Percentiles rank a stretch among this genome's conserved stretches.
Conservation (phyloP, 2,888 invertebrate species). For the Oxytorus armatus region DNA sequence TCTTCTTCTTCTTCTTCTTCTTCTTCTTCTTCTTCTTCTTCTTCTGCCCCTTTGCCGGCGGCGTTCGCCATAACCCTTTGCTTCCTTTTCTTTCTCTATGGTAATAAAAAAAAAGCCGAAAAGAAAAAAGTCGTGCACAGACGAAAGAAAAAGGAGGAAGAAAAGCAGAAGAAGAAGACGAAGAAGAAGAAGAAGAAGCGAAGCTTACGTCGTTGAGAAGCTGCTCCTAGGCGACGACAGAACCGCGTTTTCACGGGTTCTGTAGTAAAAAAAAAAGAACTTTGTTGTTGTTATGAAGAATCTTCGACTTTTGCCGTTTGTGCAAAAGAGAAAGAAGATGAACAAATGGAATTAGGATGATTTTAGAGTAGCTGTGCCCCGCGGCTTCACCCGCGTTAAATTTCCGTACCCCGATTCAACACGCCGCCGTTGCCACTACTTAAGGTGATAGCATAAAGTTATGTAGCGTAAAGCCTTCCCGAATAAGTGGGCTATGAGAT, state of each 20-base stretch:
- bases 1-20: constrained; percentile 31
- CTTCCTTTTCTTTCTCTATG: constrained; percentile 73
- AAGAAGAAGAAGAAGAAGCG: constrained; percentile 47
- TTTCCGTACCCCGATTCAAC: no score
- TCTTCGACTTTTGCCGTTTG: background rate
- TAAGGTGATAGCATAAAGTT: no score
- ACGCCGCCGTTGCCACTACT: no score
- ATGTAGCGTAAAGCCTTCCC: no score
- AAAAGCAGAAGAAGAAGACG: constrained; percentile 37
- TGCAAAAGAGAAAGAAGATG: background rate
- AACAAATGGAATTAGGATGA: no score
- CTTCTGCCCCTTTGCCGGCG: constrained; percentile 67
- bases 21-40: constrained; percentile 50
- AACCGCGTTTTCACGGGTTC: constrained; percentile 23
- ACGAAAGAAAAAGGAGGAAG: constrained; percentile 51
- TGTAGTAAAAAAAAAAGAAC: constrained; percentile 3
- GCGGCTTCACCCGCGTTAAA: no score
- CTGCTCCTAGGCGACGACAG: constrained; percentile 56
- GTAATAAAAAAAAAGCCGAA: constrained; percentile 37
- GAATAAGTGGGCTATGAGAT: no score
- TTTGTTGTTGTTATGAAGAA: constrained; percentile 3
- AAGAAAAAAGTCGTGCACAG: constrained; percentile 64
- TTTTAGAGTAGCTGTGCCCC: no score
- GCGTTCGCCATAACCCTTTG: constrained; percentile 69
- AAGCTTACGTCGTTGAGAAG: constrained; percentile 54